Conservation (phyloP, 1,140 invertebrate genomes). For the Ruditapes philippinarum region DNA sequence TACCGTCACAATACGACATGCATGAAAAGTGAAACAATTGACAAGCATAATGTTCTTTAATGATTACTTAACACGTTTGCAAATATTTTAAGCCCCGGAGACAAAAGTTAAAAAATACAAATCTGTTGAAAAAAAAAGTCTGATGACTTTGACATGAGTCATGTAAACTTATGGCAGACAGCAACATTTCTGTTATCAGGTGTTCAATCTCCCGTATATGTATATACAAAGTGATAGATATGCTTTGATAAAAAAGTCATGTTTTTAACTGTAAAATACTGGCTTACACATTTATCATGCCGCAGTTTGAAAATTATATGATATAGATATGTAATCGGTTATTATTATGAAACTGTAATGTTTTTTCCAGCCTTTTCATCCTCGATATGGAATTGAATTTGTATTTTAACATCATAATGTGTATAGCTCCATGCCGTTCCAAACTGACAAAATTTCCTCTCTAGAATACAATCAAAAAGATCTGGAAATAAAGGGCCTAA, state of each 20-base stretch:
- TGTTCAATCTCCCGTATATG: not conserved
- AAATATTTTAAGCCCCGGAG: not conserved
- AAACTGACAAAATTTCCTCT: too few species aligned
- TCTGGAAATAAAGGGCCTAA: too few species aligned
- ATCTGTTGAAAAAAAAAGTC: not conserved
- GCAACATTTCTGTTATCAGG: not conserved
- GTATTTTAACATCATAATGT: too few species aligned
- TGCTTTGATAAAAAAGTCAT: not conserved
- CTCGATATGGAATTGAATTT: too few species aligned
- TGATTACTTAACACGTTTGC: not conserved
- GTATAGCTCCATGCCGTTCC: too few species aligned
- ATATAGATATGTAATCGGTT: too few species aligned
- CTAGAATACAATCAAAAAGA: too few species aligned
- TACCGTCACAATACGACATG: not conserved
- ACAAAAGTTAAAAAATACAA: not conserved
- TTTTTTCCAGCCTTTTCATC: too few species aligned
- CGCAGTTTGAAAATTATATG: too few species aligned
- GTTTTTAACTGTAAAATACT: not conserved
- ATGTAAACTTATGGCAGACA: slow-evolving; percentile 1
- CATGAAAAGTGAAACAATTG: not conserved
- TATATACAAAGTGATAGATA: not conserved
- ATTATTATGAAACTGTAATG: too few species aligned
- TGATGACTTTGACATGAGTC: not conserved
- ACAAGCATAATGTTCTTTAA: not conserved
- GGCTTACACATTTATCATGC: too few species aligned